Base-by-base conservation (phyloP, 2,888 invertebrate genomes). In the Laspeyria flexula region DNA sequence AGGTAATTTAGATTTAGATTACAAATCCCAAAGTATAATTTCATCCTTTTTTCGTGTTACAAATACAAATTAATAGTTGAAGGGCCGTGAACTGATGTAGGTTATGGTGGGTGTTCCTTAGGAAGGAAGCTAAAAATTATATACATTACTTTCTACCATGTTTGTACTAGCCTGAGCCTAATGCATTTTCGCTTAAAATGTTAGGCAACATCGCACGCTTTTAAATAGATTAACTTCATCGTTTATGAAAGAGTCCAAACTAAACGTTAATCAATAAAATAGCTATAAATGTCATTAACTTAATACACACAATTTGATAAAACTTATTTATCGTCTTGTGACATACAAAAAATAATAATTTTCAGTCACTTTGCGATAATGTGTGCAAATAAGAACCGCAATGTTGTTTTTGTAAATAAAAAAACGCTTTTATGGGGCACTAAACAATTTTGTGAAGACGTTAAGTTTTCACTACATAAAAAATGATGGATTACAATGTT, bases 381-480 rank as follows among this genome's bases (percentile, higher is more conserved):
- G 42, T n/a, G 16, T 6, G 5, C 9, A 0, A 1, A 12, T 25
- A 6, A 23, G 3, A 15, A 1, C 11, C 27, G 30, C 2, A 43
- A 37, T 41, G 10, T 13, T n/a, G 6, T 6, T 16, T 3, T 29
- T 42, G 11, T 42, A 39, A 56, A 51, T 42, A 25, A 51, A 47
- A 60, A 51, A 15, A n/a, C 2, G 27, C 31, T 58, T 60, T 63
- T 63, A 57, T 43, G 37, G 34, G 38, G 16, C 33, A 52, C 34
- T 49, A 45, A 60, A 63, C 40, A 41, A 43, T 48, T 53, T 58
- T 45, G 39, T 53, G 27, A 18, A 11, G 15, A 25, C 33, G 53
- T 53, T 43, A 35, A 30, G 16, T 30, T 43, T 37, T 30, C 41
- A 34, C 11, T 29, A 34, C 13, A 23, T 34, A 33, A 42, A 31